These are phyloP conservation scores for Idaea dimidiata DNA, from an alignment of 2,888 invertebrate genomes.

Conservation along the genomic window DNA sequence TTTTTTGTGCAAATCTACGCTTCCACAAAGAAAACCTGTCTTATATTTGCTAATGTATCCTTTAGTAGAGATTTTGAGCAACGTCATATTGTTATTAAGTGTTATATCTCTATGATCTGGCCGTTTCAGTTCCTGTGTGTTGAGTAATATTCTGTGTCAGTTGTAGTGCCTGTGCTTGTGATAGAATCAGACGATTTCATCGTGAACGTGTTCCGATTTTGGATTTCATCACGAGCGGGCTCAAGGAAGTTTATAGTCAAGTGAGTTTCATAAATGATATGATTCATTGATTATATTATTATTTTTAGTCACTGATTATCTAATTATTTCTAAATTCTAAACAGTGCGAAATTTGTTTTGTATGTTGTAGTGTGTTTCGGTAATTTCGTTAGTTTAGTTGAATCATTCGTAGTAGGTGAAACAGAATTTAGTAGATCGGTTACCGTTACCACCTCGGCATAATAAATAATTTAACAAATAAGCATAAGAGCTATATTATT, in stretches of 20 bases:
- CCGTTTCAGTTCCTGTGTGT: slow-evolving; percentile 68
- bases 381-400: not conserved
- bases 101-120: slow-evolving; percentile 49
- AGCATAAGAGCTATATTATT: not conserved
- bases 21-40: slow-evolving; percentile 64
- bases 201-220: slow-evolving; percentile 74
- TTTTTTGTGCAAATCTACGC: slow-evolving; percentile 54
- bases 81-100: slow-evolving; percentile 46
- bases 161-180: slow-evolving; percentile 76
- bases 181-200: slow-evolving; percentile 74
- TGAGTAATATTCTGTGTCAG: slow-evolving; percentile 77
- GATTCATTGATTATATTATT: too few relatives aligned
- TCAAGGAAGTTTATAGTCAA: slow-evolving; percentile 78
- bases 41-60: slow-evolving; percentile 48
- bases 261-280: slow-evolving; percentile 51
- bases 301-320: slow-evolving; percentile 1
- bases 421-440: not conserved
- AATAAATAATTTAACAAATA: not conserved
- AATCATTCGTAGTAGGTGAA: not conserved
- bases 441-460: not conserved
- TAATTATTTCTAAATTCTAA: not conserved
- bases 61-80: slow-evolving; percentile 44
- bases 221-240: slow-evolving; percentile 81
- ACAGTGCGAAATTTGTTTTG: not conserved
- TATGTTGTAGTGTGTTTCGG: too few relatives aligned